Evolutionary conservation across 2,113 vertebrate species (phyloP).

Genomic region (Aptenodytes forsteri): DNA sequence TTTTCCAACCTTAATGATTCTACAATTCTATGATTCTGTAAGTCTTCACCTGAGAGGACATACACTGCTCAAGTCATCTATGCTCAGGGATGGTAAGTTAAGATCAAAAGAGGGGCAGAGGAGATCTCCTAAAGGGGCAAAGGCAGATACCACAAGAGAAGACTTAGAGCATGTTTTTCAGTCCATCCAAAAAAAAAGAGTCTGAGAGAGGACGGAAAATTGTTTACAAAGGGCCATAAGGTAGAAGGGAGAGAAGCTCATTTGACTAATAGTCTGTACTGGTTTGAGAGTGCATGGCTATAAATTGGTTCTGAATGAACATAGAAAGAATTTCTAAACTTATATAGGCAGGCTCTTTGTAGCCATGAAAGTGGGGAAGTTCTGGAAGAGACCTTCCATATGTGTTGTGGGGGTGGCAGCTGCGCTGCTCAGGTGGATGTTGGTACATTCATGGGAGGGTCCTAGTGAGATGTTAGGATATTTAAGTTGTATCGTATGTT

Average conservation of each 20-base stretch:
- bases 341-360: neutral
- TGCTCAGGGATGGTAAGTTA: neutral
- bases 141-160: neutral
- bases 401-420: rapidly evolving
- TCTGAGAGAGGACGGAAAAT: neutral
- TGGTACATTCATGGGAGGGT: neutral
- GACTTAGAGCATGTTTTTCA: neutral
- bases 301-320: neutral
- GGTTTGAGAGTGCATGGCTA: neutral
- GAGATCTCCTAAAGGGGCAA: neutral
- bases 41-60: neutral
- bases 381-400: neutral
- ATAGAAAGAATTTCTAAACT: neutral
- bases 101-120: neutral
- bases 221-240: neutral
- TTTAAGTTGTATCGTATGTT: neutral
- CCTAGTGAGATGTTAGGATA: neutral
- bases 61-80: neutral
- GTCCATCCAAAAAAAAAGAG: neutral
- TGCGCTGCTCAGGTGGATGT: neutral
- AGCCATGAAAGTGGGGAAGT: neutral
- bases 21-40: too few species aligned
- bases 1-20: too few species aligned
- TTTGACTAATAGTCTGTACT: neutral
- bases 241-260: neutral